These are phyloP conservation scores for Orchesella cincta DNA, from an alignment of 1,140 invertebrate genomes.

Conservation along the genomic window DNA sequence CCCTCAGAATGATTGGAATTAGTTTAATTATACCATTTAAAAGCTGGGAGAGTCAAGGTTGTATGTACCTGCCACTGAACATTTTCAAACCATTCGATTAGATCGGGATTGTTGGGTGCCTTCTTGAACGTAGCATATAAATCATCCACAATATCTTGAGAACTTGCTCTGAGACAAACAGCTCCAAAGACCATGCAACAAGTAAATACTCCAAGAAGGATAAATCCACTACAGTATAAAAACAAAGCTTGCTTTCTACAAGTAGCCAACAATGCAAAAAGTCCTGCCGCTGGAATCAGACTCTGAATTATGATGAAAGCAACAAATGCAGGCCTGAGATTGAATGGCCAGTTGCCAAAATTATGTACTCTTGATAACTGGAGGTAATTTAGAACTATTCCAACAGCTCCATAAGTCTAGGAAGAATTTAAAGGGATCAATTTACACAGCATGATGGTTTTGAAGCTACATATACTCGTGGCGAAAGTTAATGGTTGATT, in stretches of 20 bases:
- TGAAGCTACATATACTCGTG: not conserved
- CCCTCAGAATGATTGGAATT: no score
- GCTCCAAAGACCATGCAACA: conserved; percentile 2
- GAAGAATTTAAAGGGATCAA: not conserved
- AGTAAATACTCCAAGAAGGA: conserved; percentile 8
- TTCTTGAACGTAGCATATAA: conserved; percentile 29
- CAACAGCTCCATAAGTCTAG: conserved; percentile 36
- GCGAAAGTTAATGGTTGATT: not conserved
- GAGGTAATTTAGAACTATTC: conserved; percentile 25
- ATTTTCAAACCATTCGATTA: conserved; percentile 27
- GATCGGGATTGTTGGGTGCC: not conserved
- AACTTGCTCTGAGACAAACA: not conserved
- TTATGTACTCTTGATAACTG: not conserved
- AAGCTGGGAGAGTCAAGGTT: no score
- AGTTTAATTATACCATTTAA: no score
- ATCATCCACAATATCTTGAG: conserved; percentile 1
- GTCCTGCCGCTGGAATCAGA: not conserved
- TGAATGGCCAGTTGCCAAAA: conserved; percentile 39
- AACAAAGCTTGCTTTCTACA: not conserved
- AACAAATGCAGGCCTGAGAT: conserved; percentile 2
- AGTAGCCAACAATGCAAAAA: not conserved
- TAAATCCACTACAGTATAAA: conserved; percentile 2
- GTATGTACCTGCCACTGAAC: conserved; percentile 44
- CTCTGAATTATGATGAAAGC: conserved; percentile 1
- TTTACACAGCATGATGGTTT: no score